phyloP scores from a whole-genome alignment of 2,888 invertebrate genomes.

The Plemyria rubiginata region DNA sequence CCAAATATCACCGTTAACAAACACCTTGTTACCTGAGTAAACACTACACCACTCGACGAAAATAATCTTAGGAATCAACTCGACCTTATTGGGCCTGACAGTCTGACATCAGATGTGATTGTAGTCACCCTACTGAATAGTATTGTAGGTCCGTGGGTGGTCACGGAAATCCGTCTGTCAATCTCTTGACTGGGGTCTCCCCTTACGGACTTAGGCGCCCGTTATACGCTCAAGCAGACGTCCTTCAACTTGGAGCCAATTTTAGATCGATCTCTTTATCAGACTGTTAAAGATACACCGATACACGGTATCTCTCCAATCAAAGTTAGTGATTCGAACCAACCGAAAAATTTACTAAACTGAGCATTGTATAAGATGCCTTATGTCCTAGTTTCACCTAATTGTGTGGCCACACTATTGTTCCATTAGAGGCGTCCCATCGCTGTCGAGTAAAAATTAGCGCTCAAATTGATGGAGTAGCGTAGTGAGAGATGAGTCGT shows the following conservation, averaged over 20 bases:
- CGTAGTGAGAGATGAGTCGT: constrained; percentile 29
- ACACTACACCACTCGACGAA: constrained; percentile 30
- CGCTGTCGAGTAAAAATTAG: constrained; percentile 37
- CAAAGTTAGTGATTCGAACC: neutral
- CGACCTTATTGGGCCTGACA: constrained; percentile 28
- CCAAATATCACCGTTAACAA: constrained; percentile 31
- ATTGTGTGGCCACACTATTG: constrained; percentile 35
- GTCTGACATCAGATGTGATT: constrained; percentile 32
- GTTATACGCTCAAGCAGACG: constrained; percentile 11
- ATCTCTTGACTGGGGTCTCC: constrained; percentile 46
- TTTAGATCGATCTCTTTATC: neutral
- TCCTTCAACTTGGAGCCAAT: neutral
- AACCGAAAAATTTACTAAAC: neutral
- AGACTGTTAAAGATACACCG: neutral
- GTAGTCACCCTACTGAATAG: constrained; percentile 48
- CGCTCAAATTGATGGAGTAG: constrained; percentile 38
- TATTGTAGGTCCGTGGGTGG: constrained; percentile 39
- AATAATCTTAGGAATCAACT: constrained; percentile 34
- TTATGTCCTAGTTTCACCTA: constrained; percentile 41
- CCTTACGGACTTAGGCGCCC: constrained; percentile 13
- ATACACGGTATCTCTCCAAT: neutral
- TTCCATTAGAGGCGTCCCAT: constrained; percentile 37
- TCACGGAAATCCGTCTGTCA: constrained; percentile 59
- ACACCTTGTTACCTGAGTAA: constrained; percentile 38
- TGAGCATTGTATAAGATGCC: neutral